phyloP scores from a whole-genome alignment of 2,888 invertebrate genomes.

The Rotaria macrura region DNA sequence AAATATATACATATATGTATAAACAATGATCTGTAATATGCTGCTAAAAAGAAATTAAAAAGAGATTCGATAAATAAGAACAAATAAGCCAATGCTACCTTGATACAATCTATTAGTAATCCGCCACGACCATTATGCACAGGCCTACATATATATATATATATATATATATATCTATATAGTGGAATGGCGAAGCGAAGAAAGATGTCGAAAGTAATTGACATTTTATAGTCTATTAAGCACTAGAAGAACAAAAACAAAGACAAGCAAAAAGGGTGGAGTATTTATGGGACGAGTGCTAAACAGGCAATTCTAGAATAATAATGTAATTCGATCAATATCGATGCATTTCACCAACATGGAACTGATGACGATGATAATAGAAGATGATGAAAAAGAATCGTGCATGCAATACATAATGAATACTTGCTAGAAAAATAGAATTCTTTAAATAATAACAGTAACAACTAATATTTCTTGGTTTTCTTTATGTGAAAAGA shows the following conservation, averaged over 20 bases:
- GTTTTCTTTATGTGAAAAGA: not conserved
- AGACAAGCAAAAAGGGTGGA: not conserved
- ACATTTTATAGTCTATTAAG: conserved; percentile 19
- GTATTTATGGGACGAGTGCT: not conserved
- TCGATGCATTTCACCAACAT: not conserved
- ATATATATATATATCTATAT: not conserved
- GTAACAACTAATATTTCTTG: not conserved
- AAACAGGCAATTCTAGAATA: not conserved
- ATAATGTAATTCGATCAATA: not conserved
- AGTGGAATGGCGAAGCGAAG: not conserved
- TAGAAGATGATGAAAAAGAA: not conserved
- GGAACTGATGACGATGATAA: not conserved
- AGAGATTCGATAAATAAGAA: not conserved
- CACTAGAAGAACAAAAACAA: not conserved
- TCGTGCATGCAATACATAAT: not conserved
- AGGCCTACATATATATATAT: too few relatives aligned
- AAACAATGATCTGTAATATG: not conserved
- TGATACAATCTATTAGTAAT: not conserved
- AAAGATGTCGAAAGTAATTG: not conserved
- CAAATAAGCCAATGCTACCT: not conserved
- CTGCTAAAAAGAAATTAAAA: not conserved
- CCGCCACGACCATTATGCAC: not conserved
- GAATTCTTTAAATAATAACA: not conserved
- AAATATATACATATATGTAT: not conserved
- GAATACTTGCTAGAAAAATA: not conserved